A percentile compares a stretch with the other conserved stretches of the same genome.
Conservation (phyloP, 2,113 vertebrate species). For the Nematolebias whitei region DNA sequence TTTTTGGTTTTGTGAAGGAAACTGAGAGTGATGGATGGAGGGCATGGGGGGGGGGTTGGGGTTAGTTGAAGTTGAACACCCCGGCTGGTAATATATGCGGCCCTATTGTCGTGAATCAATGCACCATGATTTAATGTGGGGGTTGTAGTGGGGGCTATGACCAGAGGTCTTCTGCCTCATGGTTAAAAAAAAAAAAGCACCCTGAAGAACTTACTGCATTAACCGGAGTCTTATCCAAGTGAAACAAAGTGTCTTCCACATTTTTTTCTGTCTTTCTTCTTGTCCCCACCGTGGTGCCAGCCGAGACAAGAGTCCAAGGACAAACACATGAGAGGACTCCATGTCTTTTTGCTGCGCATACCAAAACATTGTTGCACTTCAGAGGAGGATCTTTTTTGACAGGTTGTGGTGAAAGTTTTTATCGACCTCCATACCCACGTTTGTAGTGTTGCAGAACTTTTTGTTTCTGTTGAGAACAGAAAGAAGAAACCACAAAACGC, state of each 20-base stretch:
- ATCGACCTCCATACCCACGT: background rate
- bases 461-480: background rate
- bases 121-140: constrained; percentile 75
- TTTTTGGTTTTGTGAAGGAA: constrained; percentile 56
- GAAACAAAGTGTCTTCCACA: constrained; percentile 5
- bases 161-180: constrained; percentile 42
- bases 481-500: background rate
- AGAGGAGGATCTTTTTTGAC: background rate
- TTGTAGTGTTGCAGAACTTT: background rate
- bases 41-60: constrained; percentile 48
- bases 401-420: constrained; percentile 16
- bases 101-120: constrained; percentile 79
- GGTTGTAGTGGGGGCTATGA: constrained; percentile 31
- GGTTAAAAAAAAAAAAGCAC: constrained; percentile 28
- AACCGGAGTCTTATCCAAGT: constrained; percentile 8
- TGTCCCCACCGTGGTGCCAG: background rate
- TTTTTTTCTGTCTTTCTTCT: constrained; percentile 4
- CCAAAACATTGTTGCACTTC: constrained; percentile 5
- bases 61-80: constrained; percentile 46
- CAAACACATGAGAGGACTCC: constrained; percentile 23
- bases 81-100: constrained; percentile 77
- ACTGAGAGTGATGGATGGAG: constrained; percentile 55
- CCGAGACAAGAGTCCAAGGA: constrained; percentile 37
- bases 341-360: constrained; percentile 11
- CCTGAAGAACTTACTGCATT: constrained; percentile 11